These are phyloP conservation scores for Corythaixoides concolor DNA, from an alignment of 2,113 vertebrate species.

Conservation along the genomic window DNA sequence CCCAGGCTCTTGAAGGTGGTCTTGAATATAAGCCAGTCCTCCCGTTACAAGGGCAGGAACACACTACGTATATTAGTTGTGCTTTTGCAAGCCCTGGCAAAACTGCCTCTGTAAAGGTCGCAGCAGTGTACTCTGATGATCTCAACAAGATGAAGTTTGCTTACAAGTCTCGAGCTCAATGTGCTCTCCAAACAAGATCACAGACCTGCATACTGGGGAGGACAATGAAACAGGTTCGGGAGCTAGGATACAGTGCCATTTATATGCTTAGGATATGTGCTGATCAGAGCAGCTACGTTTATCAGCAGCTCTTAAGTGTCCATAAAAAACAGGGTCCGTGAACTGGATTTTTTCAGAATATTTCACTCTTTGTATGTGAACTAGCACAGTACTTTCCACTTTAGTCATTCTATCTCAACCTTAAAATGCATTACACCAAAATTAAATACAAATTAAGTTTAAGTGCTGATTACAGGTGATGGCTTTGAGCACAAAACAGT, in stretches of 20 bases:
- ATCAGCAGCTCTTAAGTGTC: background rate
- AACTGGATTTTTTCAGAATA: background rate
- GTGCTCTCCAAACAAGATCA: background rate
- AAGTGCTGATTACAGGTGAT: background rate
- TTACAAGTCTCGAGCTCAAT: background rate
- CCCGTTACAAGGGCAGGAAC: background rate
- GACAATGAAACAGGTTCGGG: background rate
- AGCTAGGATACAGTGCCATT: background rate
- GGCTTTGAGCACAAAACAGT: background rate
- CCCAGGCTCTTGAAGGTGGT: background rate
- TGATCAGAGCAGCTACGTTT: background rate
- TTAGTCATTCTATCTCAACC: background rate
- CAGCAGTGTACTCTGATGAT: background rate
- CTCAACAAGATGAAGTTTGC: background rate
- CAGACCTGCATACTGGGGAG: background rate
- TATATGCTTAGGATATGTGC: background rate
- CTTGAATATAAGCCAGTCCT: background rate
- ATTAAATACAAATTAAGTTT: background rate
- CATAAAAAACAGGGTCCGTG: background rate
- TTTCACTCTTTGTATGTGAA: background rate
- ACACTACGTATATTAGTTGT: background rate
- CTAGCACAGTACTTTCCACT: background rate
- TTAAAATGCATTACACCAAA: background rate
- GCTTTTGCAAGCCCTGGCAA: background rate
- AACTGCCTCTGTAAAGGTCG: background rate